Base-by-base conservation (phyloP, 2,888 invertebrate species). In the Caenorhabditis zanzibari region DNA sequence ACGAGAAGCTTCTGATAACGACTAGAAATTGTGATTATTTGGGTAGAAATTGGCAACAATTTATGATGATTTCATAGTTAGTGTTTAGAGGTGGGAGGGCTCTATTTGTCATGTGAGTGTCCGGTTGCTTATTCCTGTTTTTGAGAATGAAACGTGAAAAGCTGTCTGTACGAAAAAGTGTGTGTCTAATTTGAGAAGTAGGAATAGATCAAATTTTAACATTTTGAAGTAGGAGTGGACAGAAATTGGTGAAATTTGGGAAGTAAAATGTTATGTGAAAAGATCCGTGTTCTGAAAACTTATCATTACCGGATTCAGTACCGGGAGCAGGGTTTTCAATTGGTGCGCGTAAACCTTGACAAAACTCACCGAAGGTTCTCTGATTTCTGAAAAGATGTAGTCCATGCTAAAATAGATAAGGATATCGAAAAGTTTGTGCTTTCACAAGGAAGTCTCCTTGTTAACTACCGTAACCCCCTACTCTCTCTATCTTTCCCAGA, bases 21-120 rank as follows among this genome's bases (percentile, higher is more conserved):
- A 14, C 47, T 72, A 47, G 72, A 72, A 59, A 47, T 7, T 6
- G 26, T 59, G 44, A 32, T 22, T 26, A 35, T 56, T 47, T 59
- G 58, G 72, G 32, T 72, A 58, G 72, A 72, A 59, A 32, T 24
- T 72, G 58, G 72, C 72, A 72, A 58, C 72, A 72, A 28, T 59
- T 47, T 58, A 59, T 28, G 32, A 72, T 59, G 59, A 59, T 59
- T 72, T 58, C 47, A 41, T 69, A 47, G 14, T 16, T 44, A 16
- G 14, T 68, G 35, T 26, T 56, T 38, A 26, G 14, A 16, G 54
- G 26, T 2, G 22, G 24, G 41, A 14, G 24, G 54, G 26, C 26
- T 26, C 58, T n/a, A 54, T 19, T 56, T 71, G 58, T 41, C 19
- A 58, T 26, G 32, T 66, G 22, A 66, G 58, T 22, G 47, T 71